Evolutionary conservation across 2,797 vertebrate species (phyloP).

Genomic region (Mormyrops attenuatus): DNA sequence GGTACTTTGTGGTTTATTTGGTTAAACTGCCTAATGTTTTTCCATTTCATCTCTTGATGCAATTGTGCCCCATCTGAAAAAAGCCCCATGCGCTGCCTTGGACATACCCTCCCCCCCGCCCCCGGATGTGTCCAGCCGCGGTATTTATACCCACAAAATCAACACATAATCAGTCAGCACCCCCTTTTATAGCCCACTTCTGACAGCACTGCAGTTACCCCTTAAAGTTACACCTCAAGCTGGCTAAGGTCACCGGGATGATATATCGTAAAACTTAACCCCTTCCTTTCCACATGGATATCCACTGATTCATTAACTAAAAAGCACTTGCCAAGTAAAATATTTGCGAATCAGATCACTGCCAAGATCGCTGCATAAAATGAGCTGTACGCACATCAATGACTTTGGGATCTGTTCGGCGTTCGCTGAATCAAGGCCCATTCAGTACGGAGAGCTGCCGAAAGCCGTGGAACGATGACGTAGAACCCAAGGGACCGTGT

Average conservation of each 20-base stretch:
- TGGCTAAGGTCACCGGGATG: not conserved
- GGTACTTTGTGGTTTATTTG: not conserved
- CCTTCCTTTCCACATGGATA: not conserved
- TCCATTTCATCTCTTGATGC: not conserved
- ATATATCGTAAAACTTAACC: not conserved
- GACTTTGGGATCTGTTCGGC: not conserved
- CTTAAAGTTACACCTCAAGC: not conserved
- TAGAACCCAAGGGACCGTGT: not conserved
- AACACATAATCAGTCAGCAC: not conserved
- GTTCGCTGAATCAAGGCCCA: not conserved
- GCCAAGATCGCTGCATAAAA: not conserved
- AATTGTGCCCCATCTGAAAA: not conserved
- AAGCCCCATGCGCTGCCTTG: not conserved
- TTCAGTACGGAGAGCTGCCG: not conserved
- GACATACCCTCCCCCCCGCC: too few relatives aligned
- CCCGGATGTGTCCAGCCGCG: too few relatives aligned
- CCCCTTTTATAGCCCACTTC: not conserved
- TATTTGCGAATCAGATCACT: not conserved
- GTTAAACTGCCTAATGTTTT: not conserved
- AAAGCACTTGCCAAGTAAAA: not conserved
- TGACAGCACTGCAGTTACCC: not conserved
- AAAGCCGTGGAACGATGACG: not conserved
- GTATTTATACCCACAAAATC: not conserved
- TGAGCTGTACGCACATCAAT: not conserved
- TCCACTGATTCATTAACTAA: not conserved